Evolutionary conservation across 2,888 invertebrate genomes (phyloP), one percentile per base, ranked within the genome.

Genomic region (Asteroscopus sphinx): DNA sequence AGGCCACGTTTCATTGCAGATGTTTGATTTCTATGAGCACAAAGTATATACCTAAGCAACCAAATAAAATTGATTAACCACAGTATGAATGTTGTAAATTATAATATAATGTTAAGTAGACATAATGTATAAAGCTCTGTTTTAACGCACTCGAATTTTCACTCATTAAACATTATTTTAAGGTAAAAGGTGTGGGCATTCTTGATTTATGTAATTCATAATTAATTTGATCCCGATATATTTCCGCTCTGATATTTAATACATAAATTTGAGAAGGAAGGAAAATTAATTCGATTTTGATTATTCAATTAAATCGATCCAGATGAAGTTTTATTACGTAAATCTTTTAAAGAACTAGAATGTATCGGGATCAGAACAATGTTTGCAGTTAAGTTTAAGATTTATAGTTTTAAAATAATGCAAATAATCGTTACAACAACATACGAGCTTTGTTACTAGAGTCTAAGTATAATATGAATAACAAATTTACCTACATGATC

Each of bases 31-130:
- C 57, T 80, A 81, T 68, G 71, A 81, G 90, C 90, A 90, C 89
- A 83, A 78, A 74, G 72, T 77, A 78, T 83, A 82, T 35, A n/a
- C n/a, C n/a, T n/a, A n/a, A n/a, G 73, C 81, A 84, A 83, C 77
- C 77, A 80, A 80, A 80, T n/a, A n/a, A 81, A 82, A 81, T 79
- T 85, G 72, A 83, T 81, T 84, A 86, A 82, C 84, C 80, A 73
- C 81, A 82, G 77, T 80, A 80, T 89, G 71, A 82, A 87, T 90
- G 86, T 89, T 89, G 87, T 89, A 87, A 82, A 83, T 80, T 85
- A 85, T 76, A 79, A 78, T 62, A 70, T 80, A 81, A 75, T 56
- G 60, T 68, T 79, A 80, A 78, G 68, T 83, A 83, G 79, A 64
- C 63, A 47, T 71, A 74, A 57, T 71, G 71, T 74, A 68, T 64